Percentiles rank a stretch among this genome's conserved stretches.
These are phyloP conservation scores for Cremastinae sp. DNA, from an alignment of 2,888 invertebrate genomes.

Conservation along the genomic window DNA sequence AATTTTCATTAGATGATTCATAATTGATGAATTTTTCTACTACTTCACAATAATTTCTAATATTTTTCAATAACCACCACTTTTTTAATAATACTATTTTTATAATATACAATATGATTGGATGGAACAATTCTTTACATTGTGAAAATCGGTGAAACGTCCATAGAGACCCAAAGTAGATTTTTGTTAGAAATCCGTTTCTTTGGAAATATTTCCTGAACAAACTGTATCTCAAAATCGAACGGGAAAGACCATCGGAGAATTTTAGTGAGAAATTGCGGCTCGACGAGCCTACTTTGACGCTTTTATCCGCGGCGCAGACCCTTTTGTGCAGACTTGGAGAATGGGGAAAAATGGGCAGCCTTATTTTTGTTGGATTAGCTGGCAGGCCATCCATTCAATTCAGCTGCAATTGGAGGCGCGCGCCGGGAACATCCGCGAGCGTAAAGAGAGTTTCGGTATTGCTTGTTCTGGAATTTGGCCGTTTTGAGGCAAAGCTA, in stretches of 20 bases:
- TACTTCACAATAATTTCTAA: too few relatives aligned
- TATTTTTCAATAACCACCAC: too few relatives aligned
- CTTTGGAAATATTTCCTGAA: background rate
- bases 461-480: conserved; percentile 48
- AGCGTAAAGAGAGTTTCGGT: conserved; percentile 24
- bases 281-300: too few relatives aligned
- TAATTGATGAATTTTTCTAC: too few relatives aligned
- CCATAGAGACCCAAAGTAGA: too few relatives aligned
- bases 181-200: background rate
- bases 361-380: conserved; percentile 68
- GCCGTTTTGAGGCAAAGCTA: conserved; percentile 29
- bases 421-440: conserved; percentile 3
- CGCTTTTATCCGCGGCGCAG: too few relatives aligned
- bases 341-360: conserved; percentile 53
- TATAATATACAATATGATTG: too few relatives aligned
- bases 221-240: background rate
- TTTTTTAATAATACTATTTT: too few relatives aligned
- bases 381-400: conserved; percentile 19
- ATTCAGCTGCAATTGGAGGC: conserved; percentile 18
- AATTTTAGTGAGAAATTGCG: too few relatives aligned
- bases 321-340: background rate
- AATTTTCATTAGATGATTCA: too few relatives aligned
- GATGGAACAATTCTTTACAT: too few relatives aligned
- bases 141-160: too few relatives aligned
- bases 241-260: background rate